Evolutionary conservation across 64 coral and sea anemone species (phyloP), one percentile per base, ranked within the genome.

Genomic region (Montipora efflorescens): DNA sequence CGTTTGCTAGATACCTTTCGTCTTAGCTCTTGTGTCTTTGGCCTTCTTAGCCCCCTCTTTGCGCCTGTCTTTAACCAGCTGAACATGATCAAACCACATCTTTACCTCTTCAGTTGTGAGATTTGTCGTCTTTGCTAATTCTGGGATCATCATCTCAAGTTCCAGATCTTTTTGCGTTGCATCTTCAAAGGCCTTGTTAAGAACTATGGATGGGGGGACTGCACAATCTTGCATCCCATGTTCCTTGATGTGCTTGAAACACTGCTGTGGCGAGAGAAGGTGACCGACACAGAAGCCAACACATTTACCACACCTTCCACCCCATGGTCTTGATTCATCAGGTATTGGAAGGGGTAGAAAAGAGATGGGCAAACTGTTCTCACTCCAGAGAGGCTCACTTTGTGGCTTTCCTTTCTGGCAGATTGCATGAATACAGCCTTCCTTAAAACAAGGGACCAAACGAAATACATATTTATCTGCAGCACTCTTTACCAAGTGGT

Each of bases 261-360:
- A 28, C 28, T 83, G 48, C 68, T 25, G 21, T 81, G 92, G 86
- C 47, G 84, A 48, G 2, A 94, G 75, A 45, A 88, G 84, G n/a
- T 94, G 87, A 2, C 92, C 79, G 64, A 79, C 75, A 83, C 92
- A 94, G n/a, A 52, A 78, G 2, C 78, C 86, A 55, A 10, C 4
- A 76, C 85, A 94, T 18, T 75, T 75, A 0, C 67, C 8, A 83
- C 92, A 89, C 4, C 4, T 64, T 74, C 75, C 78, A 82, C 92
- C 92, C 92, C 92, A 94, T 47, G 85, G 86, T 77, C 78, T 73
- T 55, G 52, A 55, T 10, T 61, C 18, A 89, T 94, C 92, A 23
- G 86, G 67, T 2, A 89, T 6, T 59, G 92, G 77, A 7, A 81
- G 47, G 84, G 92, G 87, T 3, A 75, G 51, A 16, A 88, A 20